Evolutionary conservation across 2,888 invertebrate species (phyloP).

Genomic region (Cheilosia impressa): DNA sequence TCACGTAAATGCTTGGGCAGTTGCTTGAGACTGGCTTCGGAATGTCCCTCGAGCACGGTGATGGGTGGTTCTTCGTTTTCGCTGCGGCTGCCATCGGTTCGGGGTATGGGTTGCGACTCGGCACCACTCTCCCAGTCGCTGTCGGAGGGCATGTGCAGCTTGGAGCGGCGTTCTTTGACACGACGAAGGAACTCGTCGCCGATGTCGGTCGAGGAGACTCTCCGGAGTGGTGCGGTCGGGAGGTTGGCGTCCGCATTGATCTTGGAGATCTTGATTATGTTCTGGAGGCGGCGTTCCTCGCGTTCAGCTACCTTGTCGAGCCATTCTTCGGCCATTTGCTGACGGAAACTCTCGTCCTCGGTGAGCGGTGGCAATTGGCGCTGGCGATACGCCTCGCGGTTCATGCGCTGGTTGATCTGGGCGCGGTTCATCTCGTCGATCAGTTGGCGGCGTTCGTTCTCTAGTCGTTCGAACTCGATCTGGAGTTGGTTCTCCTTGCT

Average conservation of each 20-base stretch:
- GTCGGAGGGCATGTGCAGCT: constrained; percentile 88
- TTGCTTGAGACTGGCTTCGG: constrained; percentile 86
- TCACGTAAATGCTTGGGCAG: constrained; percentile 92
- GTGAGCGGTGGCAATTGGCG: constrained; percentile 85
- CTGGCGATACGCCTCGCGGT: constrained; percentile 79
- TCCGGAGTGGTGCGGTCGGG: constrained; percentile 69
- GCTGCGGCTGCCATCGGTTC: constrained; percentile 75
- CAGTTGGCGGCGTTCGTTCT: constrained; percentile 85
- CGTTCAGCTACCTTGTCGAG: constrained; percentile 91
- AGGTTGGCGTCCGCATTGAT: constrained; percentile 79
- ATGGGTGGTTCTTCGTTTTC: constrained; percentile 83
- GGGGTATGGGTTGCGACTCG: constrained; percentile 84
- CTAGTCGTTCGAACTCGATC: constrained; percentile 87
- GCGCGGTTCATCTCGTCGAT: constrained; percentile 81
- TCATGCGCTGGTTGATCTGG: constrained; percentile 76
- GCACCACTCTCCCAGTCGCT: constrained; percentile 87
- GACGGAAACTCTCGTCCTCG: constrained; percentile 89
- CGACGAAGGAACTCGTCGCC: constrained; percentile 91
- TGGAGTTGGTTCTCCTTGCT: constrained; percentile 88
- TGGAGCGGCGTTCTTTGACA: constrained; percentile 89
- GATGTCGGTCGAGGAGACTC: constrained; percentile 81
- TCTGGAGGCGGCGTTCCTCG: constrained; percentile 90
- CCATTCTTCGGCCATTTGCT: constrained; percentile 94
- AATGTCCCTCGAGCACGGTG: constrained; percentile 87
- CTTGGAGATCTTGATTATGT: constrained; percentile 91